A percentile compares a stretch with the other conserved stretches of the same genome.
phyloP scores from a whole-genome alignment of 2,113 vertebrate genomes.

The Spheniscus mendiculus region DNA sequence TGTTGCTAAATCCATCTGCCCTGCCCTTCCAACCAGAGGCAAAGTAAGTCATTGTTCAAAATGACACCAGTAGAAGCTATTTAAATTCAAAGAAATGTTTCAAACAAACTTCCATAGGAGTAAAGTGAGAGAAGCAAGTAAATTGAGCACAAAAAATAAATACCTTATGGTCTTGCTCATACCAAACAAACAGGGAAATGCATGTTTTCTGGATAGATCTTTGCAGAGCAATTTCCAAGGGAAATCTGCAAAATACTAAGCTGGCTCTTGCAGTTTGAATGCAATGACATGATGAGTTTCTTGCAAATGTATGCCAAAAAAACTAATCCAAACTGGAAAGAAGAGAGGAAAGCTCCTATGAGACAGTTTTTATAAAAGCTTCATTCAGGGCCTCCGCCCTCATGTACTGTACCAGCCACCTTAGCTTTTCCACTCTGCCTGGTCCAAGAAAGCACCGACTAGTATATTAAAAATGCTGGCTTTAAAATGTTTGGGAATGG shows the following conservation, averaged over 20 bases:
- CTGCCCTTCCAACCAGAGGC: neutral
- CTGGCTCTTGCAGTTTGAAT: neutral
- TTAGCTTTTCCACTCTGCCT: conserved; percentile 46
- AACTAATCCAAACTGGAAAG: conserved; percentile 35
- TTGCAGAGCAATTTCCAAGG: neutral
- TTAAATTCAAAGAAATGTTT: neutral
- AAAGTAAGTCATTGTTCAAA: neutral
- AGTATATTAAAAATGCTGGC: neutral
- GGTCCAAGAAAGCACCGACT: neutral
- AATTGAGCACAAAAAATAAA: neutral
- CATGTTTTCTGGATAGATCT: neutral
- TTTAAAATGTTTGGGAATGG: neutral
- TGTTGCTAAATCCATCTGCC: neutral
- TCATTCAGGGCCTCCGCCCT: conserved; percentile 57
- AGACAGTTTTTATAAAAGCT: conserved; percentile 31
- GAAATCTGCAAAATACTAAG: neutral
- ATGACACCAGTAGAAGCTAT: neutral
- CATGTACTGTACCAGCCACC: conserved; percentile 14
- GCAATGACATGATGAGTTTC: conserved; percentile 26
- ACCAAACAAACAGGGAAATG: neutral
- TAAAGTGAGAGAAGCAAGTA: neutral
- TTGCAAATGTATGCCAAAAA: neutral
- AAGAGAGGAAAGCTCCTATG: conserved; percentile 21
- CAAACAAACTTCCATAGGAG: neutral
- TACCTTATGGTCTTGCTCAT: neutral